Evolutionary conservation across 2,113 vertebrate genomes (phyloP).

Genomic region (Opisthocomus hoazin): DNA sequence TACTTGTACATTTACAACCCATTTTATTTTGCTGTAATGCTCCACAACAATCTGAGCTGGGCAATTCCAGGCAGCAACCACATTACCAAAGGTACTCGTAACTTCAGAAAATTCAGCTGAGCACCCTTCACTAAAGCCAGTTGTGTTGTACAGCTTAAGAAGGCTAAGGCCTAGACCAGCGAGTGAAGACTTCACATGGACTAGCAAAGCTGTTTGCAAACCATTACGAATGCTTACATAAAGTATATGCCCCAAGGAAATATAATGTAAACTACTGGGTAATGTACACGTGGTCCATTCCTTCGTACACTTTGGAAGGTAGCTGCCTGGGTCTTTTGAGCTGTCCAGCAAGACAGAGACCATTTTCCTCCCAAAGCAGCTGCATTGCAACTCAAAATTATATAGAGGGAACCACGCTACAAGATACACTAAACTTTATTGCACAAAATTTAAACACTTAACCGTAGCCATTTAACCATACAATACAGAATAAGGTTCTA

Average conservation of each 20-base stretch:
- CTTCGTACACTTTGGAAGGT: background rate
- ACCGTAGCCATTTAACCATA: background rate
- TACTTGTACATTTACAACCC: background rate
- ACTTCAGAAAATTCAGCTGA: background rate
- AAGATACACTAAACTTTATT: background rate
- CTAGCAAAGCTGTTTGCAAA: background rate
- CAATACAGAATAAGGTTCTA: background rate
- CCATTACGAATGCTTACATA: background rate
- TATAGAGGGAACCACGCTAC: background rate
- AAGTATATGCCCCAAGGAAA: background rate
- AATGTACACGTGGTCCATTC: background rate
- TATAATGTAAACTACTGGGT: background rate
- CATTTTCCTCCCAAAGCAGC: background rate
- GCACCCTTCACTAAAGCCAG: background rate
- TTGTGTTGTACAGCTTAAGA: background rate
- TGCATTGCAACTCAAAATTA: background rate
- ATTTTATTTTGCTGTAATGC: background rate
- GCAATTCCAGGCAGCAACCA: background rate
- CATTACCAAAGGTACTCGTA: background rate
- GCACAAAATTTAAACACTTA: background rate
- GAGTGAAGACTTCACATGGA: background rate
- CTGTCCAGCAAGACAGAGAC: background rate
- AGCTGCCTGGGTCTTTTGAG: background rate
- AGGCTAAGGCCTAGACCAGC: background rate
- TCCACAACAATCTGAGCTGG: background rate